These are phyloP conservation scores for Heterochromis multidens DNA, from an alignment of 2,113 vertebrate genomes.

Conservation along the genomic window DNA sequence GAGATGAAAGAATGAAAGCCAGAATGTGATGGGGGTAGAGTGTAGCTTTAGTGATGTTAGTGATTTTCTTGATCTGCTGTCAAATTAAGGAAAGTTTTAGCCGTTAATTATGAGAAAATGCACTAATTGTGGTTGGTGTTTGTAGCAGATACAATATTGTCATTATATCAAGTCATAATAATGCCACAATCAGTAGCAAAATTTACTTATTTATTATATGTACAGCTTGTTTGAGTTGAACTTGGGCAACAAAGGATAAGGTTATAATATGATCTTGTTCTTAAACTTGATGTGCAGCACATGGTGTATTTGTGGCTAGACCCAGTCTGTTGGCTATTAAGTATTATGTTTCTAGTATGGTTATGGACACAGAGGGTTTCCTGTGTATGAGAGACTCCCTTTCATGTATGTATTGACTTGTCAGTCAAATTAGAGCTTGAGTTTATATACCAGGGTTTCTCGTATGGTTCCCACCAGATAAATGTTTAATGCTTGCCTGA, in stretches of 20 bases:
- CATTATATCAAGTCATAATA: fast-evolving
- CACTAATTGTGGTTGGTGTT: background rate
- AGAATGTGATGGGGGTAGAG: background rate
- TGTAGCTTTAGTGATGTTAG: background rate
- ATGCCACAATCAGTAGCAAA: background rate
- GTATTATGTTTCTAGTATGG: fast-evolving
- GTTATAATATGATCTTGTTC: background rate
- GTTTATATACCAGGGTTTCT: background rate
- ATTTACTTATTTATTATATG: background rate
- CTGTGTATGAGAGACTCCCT: background rate
- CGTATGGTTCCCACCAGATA: background rate
- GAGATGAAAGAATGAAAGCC: background rate
- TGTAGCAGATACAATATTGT: background rate
- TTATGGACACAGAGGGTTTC: background rate
- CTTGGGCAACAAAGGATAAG: background rate
- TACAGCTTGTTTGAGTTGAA: background rate
- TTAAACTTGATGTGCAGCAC: background rate
- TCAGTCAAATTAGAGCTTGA: background rate
- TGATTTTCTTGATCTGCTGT: background rate
- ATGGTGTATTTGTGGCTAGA: background rate
- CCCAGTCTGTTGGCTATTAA: background rate
- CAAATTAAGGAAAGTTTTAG: background rate
- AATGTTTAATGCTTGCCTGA: background rate
- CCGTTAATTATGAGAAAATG: background rate
- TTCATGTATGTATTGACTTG: background rate